These are phyloP conservation scores for Clarias gariepinus DNA, from an alignment of 2,113 vertebrate genomes.

Conservation along the genomic window DNA sequence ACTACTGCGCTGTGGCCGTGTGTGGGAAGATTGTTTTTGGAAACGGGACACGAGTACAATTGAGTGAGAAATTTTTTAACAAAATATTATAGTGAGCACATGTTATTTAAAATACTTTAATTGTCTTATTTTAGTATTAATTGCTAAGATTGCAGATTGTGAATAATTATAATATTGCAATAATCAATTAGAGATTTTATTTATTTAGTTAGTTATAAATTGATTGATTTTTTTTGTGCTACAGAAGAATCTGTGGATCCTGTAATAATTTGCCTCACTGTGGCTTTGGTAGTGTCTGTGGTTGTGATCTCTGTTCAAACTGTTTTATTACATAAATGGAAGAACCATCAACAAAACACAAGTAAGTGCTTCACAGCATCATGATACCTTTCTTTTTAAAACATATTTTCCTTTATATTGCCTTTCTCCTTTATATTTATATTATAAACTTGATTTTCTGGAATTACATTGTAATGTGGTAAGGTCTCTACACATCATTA, in stretches of 20 bases:
- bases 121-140: not conserved
- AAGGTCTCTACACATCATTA: not conserved
- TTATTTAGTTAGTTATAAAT: not conserved
- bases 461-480: not conserved
- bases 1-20: constrained; percentile 59
- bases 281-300: constrained; percentile 27
- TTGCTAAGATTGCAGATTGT: not conserved
- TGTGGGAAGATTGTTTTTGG: constrained; percentile 63
- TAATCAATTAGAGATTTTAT: not conserved
- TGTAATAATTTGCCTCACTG: constrained; percentile 5
- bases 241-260: not conserved
- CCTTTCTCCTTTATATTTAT: too few relatives aligned
- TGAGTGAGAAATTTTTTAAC: not conserved
- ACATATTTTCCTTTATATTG: not conserved
- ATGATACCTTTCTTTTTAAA: not conserved
- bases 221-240: not conserved
- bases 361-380: not conserved
- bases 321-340: not conserved
- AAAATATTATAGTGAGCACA: not conserved
- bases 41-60: constrained; percentile 35
- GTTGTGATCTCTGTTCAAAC: not conserved
- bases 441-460: not conserved
- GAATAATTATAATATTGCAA: not conserved
- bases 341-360: not conserved
- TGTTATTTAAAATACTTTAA: too few relatives aligned